A percentile compares a stretch with the other conserved stretches of the same genome.
Evolutionary conservation across 1,140 invertebrate species (phyloP).

Genomic region (Hyphantria cunea): DNA sequence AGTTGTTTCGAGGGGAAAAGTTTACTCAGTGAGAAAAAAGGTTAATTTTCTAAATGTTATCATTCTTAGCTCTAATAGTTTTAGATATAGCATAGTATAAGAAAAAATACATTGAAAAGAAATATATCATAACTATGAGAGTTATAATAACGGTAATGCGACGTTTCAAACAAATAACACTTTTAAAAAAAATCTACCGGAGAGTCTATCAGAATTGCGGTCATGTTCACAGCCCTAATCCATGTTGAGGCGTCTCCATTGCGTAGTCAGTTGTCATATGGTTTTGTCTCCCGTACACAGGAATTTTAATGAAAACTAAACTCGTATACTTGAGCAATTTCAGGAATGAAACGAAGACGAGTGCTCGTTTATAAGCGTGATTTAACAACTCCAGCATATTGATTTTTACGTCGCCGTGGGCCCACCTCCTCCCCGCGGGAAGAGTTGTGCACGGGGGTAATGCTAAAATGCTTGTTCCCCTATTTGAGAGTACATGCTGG

Average conservation of each 20-base stretch:
- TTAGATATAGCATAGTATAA: no score
- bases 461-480: constrained; percentile 82
- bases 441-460: constrained; percentile 82
- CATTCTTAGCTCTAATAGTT: constrained; percentile 14
- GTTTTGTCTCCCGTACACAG: constrained; percentile 14
- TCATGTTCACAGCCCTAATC: no score
- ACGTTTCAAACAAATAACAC: no score
- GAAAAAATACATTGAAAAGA: no score
- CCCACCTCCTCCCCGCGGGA: constrained; percentile 79
- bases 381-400: constrained; percentile 88
- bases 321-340: constrained; percentile 67
- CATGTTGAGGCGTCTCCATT: no score
- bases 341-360: constrained; percentile 83
- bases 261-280: constrained; percentile 8
- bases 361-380: constrained; percentile 87
- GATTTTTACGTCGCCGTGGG: constrained; percentile 85
- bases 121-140: no score
- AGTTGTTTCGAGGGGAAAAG: constrained; percentile 17
- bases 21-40: constrained; percentile 26
- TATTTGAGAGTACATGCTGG: constrained; percentile 81
- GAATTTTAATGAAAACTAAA: constrained; percentile 47
- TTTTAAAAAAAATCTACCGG: no score
- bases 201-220: no score
- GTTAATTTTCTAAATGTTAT: constrained; percentile 18
- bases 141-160: no score